A percentile compares a stretch with the other conserved stretches of the same genome.
Conservation (phyloP, 2,113 vertebrate species). For the Thalassarche chlororhynchos region DNA sequence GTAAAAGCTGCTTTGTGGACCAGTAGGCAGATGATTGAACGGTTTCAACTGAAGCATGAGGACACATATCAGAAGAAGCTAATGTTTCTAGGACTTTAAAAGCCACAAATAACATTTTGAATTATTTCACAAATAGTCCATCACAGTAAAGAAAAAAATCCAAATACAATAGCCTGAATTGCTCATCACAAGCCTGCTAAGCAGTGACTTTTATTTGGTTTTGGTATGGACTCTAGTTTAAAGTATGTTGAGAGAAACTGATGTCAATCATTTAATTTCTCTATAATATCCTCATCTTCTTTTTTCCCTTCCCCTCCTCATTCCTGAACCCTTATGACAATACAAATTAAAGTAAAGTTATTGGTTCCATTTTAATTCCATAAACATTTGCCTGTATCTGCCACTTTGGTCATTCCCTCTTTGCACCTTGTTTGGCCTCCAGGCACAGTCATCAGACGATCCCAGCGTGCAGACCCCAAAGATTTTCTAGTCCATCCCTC, state of each 20-base stretch:
- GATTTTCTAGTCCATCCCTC: not conserved
- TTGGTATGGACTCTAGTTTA: not conserved
- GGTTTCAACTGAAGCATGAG: slow-evolving; percentile 37
- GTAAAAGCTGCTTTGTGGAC: slow-evolving; percentile 29
- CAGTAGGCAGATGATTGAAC: slow-evolving; percentile 31
- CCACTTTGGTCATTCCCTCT: not conserved
- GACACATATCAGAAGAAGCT: slow-evolving; percentile 45
- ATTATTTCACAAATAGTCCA: slow-evolving; percentile 45
- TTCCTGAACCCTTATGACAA: not conserved
- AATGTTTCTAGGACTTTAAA: slow-evolving; percentile 57
- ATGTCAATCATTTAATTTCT: not conserved
- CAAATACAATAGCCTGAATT: slow-evolving; percentile 12
- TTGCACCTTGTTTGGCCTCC: not conserved
- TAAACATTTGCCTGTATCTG: not conserved
- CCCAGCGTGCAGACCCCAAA: not conserved
- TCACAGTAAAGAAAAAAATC: not conserved
- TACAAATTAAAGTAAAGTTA: not conserved
- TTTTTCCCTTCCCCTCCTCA: not conserved
- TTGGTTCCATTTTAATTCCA: not conserved
- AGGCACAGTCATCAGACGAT: not conserved
- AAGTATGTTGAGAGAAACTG: not conserved
- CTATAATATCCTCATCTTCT: not conserved
- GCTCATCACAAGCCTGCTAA: not conserved
- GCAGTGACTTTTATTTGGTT: not conserved
- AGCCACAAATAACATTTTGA: slow-evolving; percentile 52